Percentiles rank a stretch among this genome's conserved stretches.
Evolutionary conservation across 1,140 invertebrate species (phyloP).

Genomic region (Drosophila kanapiae): DNA sequence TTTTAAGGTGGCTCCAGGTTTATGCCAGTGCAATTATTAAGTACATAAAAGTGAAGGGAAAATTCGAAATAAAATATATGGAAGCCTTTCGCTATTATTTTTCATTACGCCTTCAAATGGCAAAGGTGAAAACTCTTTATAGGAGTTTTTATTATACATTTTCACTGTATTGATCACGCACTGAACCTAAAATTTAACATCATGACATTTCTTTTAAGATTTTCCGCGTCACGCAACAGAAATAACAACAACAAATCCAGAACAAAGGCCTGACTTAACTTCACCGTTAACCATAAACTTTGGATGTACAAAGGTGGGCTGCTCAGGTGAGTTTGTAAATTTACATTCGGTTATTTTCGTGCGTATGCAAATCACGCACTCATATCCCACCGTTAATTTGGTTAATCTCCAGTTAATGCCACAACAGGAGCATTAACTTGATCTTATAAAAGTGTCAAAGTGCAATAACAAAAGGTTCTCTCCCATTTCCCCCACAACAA

Average conservation of each 20-base stretch:
- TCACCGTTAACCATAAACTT: slow-evolving; percentile 9
- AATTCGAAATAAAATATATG: background rate
- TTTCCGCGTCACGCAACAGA: slow-evolving; percentile 2
- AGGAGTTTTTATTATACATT: background rate
- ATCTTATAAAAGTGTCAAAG: slow-evolving; percentile 1
- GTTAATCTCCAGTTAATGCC: slow-evolving; percentile 6
- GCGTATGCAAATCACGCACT: slow-evolving; percentile 32
- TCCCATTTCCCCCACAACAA: slow-evolving; percentile 44
- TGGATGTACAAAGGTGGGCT: slow-evolving; percentile 1
- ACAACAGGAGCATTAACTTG: slow-evolving; percentile 34
- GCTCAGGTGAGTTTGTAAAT: slow-evolving; percentile 13
- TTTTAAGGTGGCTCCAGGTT: slow-evolving; percentile 21
- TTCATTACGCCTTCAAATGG: background rate
- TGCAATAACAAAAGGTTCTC: slow-evolving; percentile 59
- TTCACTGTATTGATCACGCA: background rate
- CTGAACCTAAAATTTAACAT: background rate
- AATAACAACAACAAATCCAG: background rate
- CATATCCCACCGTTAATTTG: slow-evolving; percentile 2
- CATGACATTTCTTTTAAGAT: slow-evolving; percentile 3
- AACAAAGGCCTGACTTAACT: slow-evolving; percentile 23
- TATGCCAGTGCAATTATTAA: background rate
- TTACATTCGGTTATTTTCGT: slow-evolving; percentile 26
- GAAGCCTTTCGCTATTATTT: too few relatives aligned
- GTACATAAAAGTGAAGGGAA: background rate
- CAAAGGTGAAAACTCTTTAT: background rate